These are phyloP conservation scores for Mesitornis unicolor DNA, from an alignment of 2,113 vertebrate species.

Conservation along the genomic window DNA sequence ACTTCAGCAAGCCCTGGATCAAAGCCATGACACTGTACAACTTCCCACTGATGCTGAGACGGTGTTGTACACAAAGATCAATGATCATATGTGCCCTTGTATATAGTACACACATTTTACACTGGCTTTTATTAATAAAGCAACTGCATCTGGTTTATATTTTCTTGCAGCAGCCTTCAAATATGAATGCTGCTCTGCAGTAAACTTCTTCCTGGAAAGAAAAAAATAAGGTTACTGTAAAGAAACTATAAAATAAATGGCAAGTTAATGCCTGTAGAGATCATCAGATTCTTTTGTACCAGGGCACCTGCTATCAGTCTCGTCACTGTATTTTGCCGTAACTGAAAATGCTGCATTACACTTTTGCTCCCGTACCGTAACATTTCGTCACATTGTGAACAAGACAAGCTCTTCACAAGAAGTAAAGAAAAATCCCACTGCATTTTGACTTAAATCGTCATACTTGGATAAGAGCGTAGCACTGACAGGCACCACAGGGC, in stretches of 20 bases:
- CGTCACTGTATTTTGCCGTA: background rate
- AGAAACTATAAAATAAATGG: background rate
- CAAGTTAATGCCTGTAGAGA: background rate
- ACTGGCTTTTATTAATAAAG: background rate
- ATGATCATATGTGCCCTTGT: background rate
- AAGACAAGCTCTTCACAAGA: background rate
- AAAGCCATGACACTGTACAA: background rate
- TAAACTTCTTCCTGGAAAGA: background rate
- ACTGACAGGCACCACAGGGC: background rate
- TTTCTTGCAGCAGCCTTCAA: background rate
- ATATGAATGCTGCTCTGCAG: background rate
- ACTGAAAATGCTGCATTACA: background rate
- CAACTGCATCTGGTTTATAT: slow-evolving; percentile 2
- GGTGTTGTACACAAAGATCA: background rate
- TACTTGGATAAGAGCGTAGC: background rate
- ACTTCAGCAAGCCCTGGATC: background rate
- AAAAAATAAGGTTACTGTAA: background rate
- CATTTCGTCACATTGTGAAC: background rate
- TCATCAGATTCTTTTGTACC: background rate
- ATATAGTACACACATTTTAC: background rate
- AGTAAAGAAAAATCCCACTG: background rate
- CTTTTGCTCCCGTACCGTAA: background rate
- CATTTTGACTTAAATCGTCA: background rate
- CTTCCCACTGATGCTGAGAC: background rate
- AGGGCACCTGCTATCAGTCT: background rate